Evolutionary conservation across 2,113 vertebrate species (phyloP).

Genomic region (Neoarius graeffei): DNA sequence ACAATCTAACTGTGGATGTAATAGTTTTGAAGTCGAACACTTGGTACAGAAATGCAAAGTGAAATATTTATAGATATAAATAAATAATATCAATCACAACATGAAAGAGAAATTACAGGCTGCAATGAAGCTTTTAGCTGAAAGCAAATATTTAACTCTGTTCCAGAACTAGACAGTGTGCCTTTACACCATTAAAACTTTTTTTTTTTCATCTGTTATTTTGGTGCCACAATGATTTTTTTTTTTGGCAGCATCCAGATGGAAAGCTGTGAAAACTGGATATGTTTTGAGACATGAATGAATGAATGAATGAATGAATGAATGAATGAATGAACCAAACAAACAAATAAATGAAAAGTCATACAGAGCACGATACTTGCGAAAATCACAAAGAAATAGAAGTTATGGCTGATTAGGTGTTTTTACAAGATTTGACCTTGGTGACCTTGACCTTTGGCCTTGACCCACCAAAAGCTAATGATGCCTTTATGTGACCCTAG

Average conservation of each 20-base stretch:
- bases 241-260: not conserved
- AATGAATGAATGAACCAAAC: too few species aligned
- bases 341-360: too few species aligned
- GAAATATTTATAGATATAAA: too few species aligned
- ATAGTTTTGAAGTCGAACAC: slow-evolving; percentile 18
- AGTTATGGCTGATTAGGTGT: too few species aligned
- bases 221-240: not conserved
- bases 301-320: too few species aligned
- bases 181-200: not conserved
- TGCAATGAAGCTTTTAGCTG: not conserved
- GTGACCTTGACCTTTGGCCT: too few species aligned
- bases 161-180: not conserved
- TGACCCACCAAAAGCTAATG: too few species aligned
- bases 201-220: not conserved
- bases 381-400: too few species aligned
- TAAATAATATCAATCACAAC: too few species aligned
- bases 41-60: not conserved
- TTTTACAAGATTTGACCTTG: too few species aligned
- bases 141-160: not conserved
- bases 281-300: not conserved
- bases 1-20: slow-evolving; percentile 18
- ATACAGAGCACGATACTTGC: too few species aligned
- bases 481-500: too few species aligned
- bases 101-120: not conserved
- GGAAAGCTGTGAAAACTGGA: not conserved